Percentiles rank a stretch among this genome's conserved stretches.
Evolutionary conservation across 2,888 invertebrate genomes (phyloP).

Genomic region (Hirtodrosophila histrioides): DNA sequence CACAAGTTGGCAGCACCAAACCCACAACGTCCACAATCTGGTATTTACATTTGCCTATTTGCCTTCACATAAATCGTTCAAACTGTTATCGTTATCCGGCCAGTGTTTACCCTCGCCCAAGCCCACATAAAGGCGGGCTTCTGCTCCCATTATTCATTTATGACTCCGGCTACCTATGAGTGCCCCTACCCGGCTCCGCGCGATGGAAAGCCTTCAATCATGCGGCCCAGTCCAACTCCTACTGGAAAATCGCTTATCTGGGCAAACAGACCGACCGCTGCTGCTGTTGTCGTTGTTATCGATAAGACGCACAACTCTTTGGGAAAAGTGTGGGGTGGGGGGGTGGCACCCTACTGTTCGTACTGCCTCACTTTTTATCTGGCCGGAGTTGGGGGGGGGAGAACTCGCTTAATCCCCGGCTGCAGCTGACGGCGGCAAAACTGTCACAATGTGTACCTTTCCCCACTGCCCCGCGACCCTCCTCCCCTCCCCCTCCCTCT

Average conservation of each 20-base stretch:
- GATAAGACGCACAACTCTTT: constrained; percentile 64
- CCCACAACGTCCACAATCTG: background rate
- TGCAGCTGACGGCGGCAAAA: constrained; percentile 58
- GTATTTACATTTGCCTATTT: constrained; percentile 57
- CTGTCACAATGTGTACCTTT: constrained; percentile 59
- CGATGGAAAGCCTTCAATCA: constrained; percentile 70
- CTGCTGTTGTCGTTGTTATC: constrained; percentile 43
- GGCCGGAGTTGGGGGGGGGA: background rate
- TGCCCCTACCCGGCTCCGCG: background rate
- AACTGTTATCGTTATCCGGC: constrained; percentile 63
- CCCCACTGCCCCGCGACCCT: constrained; percentile 1
- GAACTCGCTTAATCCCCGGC: constrained; percentile 33
- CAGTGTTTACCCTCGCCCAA: constrained; percentile 40
- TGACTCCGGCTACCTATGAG: constrained; percentile 53
- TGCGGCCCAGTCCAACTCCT: constrained; percentile 20
- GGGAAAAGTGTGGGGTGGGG: background rate
- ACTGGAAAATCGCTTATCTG: constrained; percentile 70
- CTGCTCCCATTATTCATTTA: constrained; percentile 59
- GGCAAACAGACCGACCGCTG: constrained; percentile 44
- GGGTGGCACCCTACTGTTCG: constrained; percentile 11
- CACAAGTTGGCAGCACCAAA: constrained; percentile 43
- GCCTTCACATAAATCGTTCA: constrained; percentile 71
- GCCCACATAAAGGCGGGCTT: constrained; percentile 24
- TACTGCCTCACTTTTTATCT: constrained; percentile 50
- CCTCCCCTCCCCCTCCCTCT: background rate